These are phyloP conservation scores for Furcula furcula DNA, from an alignment of 2,888 invertebrate species.

Conservation along the genomic window DNA sequence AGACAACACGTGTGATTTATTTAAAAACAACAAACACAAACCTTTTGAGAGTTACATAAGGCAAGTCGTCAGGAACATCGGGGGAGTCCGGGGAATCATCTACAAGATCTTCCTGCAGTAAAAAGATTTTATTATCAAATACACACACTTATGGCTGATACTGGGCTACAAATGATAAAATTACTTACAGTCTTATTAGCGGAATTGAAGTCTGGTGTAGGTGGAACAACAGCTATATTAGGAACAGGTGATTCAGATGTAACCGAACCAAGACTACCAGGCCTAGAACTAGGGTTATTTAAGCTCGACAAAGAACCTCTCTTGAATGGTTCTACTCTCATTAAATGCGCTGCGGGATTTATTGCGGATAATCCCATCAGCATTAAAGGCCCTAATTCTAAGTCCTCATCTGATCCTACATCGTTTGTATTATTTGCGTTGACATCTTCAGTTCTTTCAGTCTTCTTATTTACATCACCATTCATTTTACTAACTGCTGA, in stretches of 20 bases:
- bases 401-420: constrained; percentile 79
- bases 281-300: constrained; percentile 68
- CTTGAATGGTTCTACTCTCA: constrained; percentile 82
- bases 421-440: constrained; percentile 60
- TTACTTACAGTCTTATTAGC: constrained; percentile 71
- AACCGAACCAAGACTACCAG: constrained; percentile 62
- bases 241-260: constrained; percentile 80
- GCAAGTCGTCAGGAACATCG: constrained; percentile 86
- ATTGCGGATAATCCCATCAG: constrained; percentile 84
- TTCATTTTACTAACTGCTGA: constrained; percentile 76
- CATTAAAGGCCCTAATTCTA: constrained; percentile 84
- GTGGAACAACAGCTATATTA: constrained; percentile 88
- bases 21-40: too few relatives aligned
- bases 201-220: constrained; percentile 84
- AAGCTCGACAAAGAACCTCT: constrained; percentile 44
- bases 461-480: constrained; percentile 72
- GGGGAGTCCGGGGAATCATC: constrained; percentile 88
- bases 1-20: too few relatives aligned
- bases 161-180: constrained; percentile 5
- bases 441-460: constrained; percentile 59
- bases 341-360: constrained; percentile 83
- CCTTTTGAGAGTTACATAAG: constrained; percentile 86
- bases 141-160: neutral
- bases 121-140: constrained; percentile 4
- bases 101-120: constrained; percentile 70